phyloP scores from a whole-genome alignment of 2,888 invertebrate species.

The Aethes cnicana region DNA sequence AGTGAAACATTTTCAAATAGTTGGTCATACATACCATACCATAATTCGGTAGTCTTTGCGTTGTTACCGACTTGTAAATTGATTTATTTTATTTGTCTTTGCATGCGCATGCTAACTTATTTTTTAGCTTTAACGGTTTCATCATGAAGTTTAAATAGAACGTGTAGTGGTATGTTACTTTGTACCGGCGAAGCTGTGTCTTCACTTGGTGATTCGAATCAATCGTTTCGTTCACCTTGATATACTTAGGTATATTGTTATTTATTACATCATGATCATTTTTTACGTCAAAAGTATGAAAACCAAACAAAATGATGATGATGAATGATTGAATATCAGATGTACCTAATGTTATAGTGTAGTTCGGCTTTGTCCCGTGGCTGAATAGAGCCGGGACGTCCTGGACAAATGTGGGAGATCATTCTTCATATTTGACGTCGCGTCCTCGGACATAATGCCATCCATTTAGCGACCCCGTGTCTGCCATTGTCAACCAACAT shows the following conservation, averaged over 20 bases:
- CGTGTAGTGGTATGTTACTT: conserved; percentile 11
- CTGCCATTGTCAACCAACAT: conserved; percentile 59
- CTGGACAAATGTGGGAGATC: conserved; percentile 60
- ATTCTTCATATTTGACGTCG: conserved; percentile 72
- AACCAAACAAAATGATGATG: conserved; percentile 44
- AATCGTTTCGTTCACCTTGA: not conserved
- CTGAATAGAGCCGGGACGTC: conserved; percentile 55
- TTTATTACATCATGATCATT: conserved; percentile 3
- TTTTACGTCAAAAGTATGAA: conserved; percentile 18
- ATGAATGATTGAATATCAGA: conserved; percentile 47
- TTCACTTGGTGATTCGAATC: conserved; percentile 3
- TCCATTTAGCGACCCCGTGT: conserved; percentile 66
- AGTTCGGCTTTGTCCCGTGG: conserved; percentile 44
- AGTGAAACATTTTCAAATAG: conserved; percentile 74
- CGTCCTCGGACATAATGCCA: conserved; percentile 61
- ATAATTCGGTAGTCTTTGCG: conserved; percentile 75
- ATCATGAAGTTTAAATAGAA: conserved; percentile 69
- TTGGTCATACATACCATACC: too few species aligned
- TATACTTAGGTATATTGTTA: not conserved
- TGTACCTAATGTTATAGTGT: conserved; percentile 46
- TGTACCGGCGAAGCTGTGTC: conserved; percentile 8
- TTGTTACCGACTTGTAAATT: conserved; percentile 69
- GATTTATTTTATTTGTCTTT: conserved; percentile 74
- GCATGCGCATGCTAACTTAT: conserved; percentile 68
- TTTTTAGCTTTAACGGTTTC: conserved; percentile 77